Base-by-base conservation (phyloP, 2,113 vertebrate species). In the Mustela lutreola region DNA sequence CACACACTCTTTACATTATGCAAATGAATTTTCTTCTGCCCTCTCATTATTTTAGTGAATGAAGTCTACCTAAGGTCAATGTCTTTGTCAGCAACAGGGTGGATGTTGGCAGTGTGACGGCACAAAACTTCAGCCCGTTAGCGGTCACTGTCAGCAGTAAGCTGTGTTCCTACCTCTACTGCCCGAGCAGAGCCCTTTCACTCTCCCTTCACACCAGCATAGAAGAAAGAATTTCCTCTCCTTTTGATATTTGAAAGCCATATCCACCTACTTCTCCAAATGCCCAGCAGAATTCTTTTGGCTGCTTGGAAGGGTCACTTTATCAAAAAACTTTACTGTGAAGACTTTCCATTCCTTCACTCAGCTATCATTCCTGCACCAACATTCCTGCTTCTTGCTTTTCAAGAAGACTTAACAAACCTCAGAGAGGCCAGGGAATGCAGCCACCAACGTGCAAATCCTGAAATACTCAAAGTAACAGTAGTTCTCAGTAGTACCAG, bases 21-120 rank as follows among this genome's bases (percentile, higher is more conserved):
- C 91, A 97, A 96, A 98, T 95, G 1, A 0, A 58, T 76, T 95
- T 97, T 85, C 62, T 92, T 48, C 79, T 96, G 85, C 62, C 62
- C 89, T 83, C 70, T 98, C 83, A 83, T 97, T 96, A 94, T 96
- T 87, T 94, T 80, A 70, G 73, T 73, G 96, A 97, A 42, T 96
- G 94, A 83, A 76, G 39, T 78, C 87, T 50, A 63, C n/a, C 58
- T 62, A 92, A 98, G 96, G 96, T 92, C 92, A 92, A 7, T 22
- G 53, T 97, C 92, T 89, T 83, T 96, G 95, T 96, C 90, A 96
- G 88, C 82, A 83, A 45, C 7, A 60, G 62, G 86, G 82, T 39
- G 21, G 31, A 19, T 5, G n/a, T 78, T 65, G 79, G 80, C 65
- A 82, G 33, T 50, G 84, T 42, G 90, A 88, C 0, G 7, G 24